Base-by-base conservation (phyloP, 2,113 vertebrate genomes). In the Eudyptes chrysolophus region DNA sequence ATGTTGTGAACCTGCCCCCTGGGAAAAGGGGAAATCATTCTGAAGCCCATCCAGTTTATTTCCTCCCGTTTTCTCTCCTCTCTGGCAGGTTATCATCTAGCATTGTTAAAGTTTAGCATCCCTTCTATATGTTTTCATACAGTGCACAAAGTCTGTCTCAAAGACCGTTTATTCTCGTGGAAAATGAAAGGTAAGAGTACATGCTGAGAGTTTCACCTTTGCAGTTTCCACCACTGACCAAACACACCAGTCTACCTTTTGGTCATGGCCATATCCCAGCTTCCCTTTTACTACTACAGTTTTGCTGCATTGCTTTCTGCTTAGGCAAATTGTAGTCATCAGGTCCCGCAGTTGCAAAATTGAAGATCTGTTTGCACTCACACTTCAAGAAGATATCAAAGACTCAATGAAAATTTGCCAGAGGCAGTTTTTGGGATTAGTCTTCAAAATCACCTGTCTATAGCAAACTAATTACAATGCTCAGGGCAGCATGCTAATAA, bases 71-170 rank as follows among this genome's bases (percentile, higher is more conserved):
- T 81, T 62, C 29, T 42, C 16, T 40, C n/a, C 29, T 79, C 27
- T 71, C 54, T 36, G 62, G 13, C 54, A 80, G 27, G 38, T 38
- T 68, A 15, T 26, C 2, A 4, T 16, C 25, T 5, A 17, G 19
- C 19, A 49, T 3, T 34, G 51, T 24, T 81, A 11, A 80, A 91
- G 7, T 16, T 70, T 6, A 76, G 12, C 78, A 85, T 21, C 81
- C 11, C 5, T 68, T 25, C 87, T 52, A 0, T 2, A 6, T 1
- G 2, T 15, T 84, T 42, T 34, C 0, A 0, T 19, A 30, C 22
- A 20, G n/a, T 7, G 29, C 17, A 62, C 22, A 51, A 70, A 58
- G 15, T 30, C 27, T 36, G 25, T 14, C 44, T 79, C 61, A 68
- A 72, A 69, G 14, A 48, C 40, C 34, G 16, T 38, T 66, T 36